These are phyloP conservation scores for Drosophila limbata DNA, from an alignment of 2,888 invertebrate species.

Conservation along the genomic window DNA sequence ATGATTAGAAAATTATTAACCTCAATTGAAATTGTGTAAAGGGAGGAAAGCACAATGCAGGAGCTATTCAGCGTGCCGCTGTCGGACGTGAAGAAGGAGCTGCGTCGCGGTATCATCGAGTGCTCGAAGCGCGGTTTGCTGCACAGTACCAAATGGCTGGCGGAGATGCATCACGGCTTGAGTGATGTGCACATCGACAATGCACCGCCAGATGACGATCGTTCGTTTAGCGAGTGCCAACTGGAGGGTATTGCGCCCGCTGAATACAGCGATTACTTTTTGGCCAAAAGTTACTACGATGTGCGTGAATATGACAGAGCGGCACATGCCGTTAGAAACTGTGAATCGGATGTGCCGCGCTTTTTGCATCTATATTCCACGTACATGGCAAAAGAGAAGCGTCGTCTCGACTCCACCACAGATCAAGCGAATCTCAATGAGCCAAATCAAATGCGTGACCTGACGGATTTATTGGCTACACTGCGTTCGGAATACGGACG, in stretches of 20 bases:
- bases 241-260: slow-evolving; percentile 85
- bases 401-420: slow-evolving; percentile 93
- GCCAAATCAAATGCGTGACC: slow-evolving; percentile 83
- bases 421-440: slow-evolving; percentile 86
- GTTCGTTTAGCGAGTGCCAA: slow-evolving; percentile 58
- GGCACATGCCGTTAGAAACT: slow-evolving; percentile 91
- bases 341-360: slow-evolving; percentile 89
- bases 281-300: slow-evolving; percentile 96
- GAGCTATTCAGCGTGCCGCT: slow-evolving; percentile 86
- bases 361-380: slow-evolving; percentile 95
- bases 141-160: slow-evolving; percentile 94
- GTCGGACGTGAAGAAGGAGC: slow-evolving; percentile 88
- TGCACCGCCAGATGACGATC: slow-evolving; percentile 46
- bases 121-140: slow-evolving; percentile 92
- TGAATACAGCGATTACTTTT: slow-evolving; percentile 89
- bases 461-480: slow-evolving; percentile 87
- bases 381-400: slow-evolving; percentile 96
- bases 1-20: slow-evolving; percentile 4
- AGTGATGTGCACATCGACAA: slow-evolving; percentile 87
- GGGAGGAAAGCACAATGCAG: slow-evolving; percentile 49
- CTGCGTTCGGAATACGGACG: slow-evolving; percentile 87
- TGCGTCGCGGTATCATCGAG: slow-evolving; percentile 89
- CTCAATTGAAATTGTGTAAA: neutral
- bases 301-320: slow-evolving; percentile 95
- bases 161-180: slow-evolving; percentile 93